These are phyloP conservation scores for Paradisaea rubra DNA, from an alignment of 2,113 vertebrate species.

Conservation along the genomic window DNA sequence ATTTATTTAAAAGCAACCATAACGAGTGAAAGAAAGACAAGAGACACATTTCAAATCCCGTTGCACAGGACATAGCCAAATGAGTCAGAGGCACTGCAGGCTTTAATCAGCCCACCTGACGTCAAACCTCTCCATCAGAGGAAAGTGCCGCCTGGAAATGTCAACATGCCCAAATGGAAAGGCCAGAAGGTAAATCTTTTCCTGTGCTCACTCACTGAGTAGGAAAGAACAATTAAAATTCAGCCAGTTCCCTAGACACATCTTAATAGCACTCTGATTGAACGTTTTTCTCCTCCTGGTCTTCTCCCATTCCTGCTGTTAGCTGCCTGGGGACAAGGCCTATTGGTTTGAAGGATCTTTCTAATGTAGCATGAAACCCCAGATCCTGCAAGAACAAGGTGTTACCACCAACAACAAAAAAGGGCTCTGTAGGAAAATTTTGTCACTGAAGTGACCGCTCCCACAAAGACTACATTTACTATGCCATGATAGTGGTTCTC, in stretches of 20 bases:
- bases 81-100: conserved; percentile 35
- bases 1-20: conserved; percentile 55
- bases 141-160: conserved; percentile 50
- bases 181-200: conserved; percentile 36
- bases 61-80: background rate
- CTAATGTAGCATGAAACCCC: background rate
- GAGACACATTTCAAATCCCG: conserved; percentile 10
- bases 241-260: background rate
- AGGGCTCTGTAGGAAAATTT: background rate
- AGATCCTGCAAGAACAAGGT: background rate
- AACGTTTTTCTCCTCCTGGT: background rate
- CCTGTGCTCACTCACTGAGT: background rate
- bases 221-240: conserved; percentile 40
- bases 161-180: conserved; percentile 45
- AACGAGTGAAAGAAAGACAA: conserved; percentile 26
- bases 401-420: background rate
- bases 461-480: background rate
- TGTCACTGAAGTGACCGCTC: background rate
- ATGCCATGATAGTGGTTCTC: background rate
- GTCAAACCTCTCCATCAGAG: conserved; percentile 63
- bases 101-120: conserved; percentile 31
- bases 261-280: background rate
- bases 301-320: background rate
- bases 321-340: background rate
- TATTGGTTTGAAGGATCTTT: background rate